These are phyloP conservation scores for Campylomormyrus tamandua DNA, from an alignment of 2,113 vertebrate genomes.

Conservation along the genomic window DNA sequence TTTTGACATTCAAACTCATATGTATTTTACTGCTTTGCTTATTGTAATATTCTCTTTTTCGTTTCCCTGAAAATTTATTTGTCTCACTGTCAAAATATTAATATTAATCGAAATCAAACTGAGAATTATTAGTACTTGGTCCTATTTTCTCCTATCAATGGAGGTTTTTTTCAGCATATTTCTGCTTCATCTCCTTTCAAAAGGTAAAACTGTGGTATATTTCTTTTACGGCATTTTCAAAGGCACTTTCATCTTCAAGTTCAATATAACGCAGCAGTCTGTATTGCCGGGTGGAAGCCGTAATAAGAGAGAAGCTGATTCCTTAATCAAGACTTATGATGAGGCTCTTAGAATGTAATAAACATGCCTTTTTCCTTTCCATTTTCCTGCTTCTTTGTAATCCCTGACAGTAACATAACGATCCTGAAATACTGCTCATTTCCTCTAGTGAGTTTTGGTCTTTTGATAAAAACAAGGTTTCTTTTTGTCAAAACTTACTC, in stretches of 20 bases:
- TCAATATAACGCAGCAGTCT: conserved; percentile 48
- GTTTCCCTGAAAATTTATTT: conserved; percentile 56
- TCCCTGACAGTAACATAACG: background rate
- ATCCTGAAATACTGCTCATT: background rate
- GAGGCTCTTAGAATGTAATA: conserved; percentile 9
- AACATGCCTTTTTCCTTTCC: background rate
- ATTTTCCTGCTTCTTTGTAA: background rate
- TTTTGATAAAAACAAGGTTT: background rate
- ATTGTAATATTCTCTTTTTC: conserved; percentile 44
- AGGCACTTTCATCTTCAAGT: conserved; percentile 54
- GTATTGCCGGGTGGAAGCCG: conserved; percentile 39
- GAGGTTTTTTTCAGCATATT: conserved; percentile 20
- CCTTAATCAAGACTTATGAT: conserved; percentile 19
- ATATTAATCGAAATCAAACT: conserved; percentile 50
- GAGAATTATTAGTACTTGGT: conserved; percentile 56
- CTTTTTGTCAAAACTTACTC: conserved; percentile 12
- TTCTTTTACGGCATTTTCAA: conserved; percentile 44
- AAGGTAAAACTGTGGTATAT: conserved; percentile 44
- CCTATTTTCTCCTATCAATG: conserved; percentile 33
- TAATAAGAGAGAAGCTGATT: conserved; percentile 45
- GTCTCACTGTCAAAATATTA: conserved; percentile 51
- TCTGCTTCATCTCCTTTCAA: conserved; percentile 33
- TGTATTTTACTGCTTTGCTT: conserved; percentile 48
- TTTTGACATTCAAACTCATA: conserved; percentile 38
- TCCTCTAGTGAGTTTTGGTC: background rate